Percentiles rank a stretch among this genome's conserved stretches.
These are phyloP conservation scores for Eurystomus gularis DNA, from an alignment of 2,113 vertebrate genomes.

Conservation along the genomic window DNA sequence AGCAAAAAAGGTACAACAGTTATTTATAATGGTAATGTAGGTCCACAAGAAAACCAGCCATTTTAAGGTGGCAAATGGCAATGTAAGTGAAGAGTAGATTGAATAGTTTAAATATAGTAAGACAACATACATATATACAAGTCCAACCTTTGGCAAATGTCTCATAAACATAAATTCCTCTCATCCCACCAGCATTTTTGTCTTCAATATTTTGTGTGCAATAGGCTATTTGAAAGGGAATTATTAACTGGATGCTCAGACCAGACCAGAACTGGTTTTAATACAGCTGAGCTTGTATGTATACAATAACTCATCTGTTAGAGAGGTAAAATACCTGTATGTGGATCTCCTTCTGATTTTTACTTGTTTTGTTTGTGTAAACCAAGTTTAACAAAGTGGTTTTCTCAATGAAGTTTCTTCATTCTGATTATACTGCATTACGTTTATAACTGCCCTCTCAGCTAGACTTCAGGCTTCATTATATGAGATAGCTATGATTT, in stretches of 20 bases:
- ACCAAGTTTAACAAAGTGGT: neutral
- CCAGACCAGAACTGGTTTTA: neutral
- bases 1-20: neutral
- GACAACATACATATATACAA: neutral
- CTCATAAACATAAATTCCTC: neutral
- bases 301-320: neutral
- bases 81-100: neutral
- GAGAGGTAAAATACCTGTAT: neutral
- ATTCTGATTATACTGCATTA: neutral
- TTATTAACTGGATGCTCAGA: neutral
- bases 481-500: neutral
- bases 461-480: neutral
- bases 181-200: neutral
- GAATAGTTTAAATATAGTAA: neutral
- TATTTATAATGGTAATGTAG: neutral
- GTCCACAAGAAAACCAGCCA: neutral
- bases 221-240: neutral
- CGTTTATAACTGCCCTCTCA: neutral
- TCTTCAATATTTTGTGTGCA: neutral
- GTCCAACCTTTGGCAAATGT: neutral
- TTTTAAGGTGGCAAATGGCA: neutral
- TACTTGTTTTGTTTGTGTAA: neutral
- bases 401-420: neutral
- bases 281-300: neutral
- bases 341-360: neutral